Evolutionary conservation across 2,888 invertebrate genomes (phyloP).

Genomic region (Paralinhomoeus sp.): DNA sequence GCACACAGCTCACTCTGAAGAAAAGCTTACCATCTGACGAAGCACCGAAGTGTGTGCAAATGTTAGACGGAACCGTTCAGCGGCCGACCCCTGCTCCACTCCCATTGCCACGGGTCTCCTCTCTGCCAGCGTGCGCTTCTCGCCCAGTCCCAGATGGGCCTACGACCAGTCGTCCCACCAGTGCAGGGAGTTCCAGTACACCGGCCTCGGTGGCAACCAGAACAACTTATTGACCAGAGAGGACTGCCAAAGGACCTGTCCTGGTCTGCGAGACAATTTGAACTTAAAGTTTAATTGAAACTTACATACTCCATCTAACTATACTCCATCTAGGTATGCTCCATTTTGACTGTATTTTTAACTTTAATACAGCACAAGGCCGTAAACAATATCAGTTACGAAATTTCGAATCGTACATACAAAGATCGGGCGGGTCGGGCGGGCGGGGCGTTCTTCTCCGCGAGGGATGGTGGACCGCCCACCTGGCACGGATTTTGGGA

Average conservation of each 20-base stretch:
- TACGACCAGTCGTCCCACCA: neutral
- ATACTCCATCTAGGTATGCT: too few species aligned
- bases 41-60: neutral
- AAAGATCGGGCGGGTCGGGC: neutral
- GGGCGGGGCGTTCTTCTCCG: neutral
- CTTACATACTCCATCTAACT: too few species aligned
- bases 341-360: too few species aligned
- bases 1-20: too few species aligned
- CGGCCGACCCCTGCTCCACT: constrained; percentile 1
- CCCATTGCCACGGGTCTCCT: neutral
- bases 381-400: neutral
- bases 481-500: too few species aligned
- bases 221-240: constrained; percentile 5
- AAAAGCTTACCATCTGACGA: neutral
- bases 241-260: constrained; percentile 5
- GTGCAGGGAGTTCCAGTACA: constrained; percentile 4
- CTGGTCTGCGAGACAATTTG: neutral
- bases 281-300: neutral
- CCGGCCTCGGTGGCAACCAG: constrained; percentile 4
- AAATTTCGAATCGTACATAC: neutral
- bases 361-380: too few species aligned
- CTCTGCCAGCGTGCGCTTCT: neutral
- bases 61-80: neutral
- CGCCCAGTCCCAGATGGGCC: constrained; percentile 2
- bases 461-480: too few species aligned